A percentile compares a stretch with the other conserved stretches of the same genome.
These are phyloP conservation scores for Simalia tracyae DNA, from an alignment of 2,797 vertebrate species.

Conservation along the genomic window DNA sequence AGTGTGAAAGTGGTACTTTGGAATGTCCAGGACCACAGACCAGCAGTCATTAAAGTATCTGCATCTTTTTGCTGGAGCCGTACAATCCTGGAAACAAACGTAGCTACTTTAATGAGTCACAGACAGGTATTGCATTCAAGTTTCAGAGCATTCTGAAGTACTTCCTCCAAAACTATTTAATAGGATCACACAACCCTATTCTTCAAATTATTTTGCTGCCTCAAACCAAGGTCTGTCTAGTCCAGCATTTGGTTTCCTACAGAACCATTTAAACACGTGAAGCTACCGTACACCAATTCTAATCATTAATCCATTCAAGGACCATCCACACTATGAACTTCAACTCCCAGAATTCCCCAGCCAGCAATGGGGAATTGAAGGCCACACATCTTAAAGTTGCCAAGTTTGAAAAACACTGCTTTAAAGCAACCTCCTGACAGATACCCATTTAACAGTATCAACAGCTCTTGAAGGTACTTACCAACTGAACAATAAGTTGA, in stretches of 20 bases:
- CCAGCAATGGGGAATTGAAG: background rate
- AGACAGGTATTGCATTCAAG: background rate
- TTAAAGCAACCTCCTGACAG: background rate
- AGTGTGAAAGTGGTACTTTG: background rate
- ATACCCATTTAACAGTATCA: background rate
- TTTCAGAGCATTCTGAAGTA: background rate
- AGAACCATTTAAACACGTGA: background rate
- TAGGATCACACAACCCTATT: background rate
- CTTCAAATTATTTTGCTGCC: background rate
- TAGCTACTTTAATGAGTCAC: background rate
- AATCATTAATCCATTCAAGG: background rate
- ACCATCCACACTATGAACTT: background rate
- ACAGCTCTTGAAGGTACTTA: slow-evolving; percentile 67
- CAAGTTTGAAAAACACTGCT: background rate
- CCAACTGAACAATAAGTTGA: slow-evolving; percentile 85
- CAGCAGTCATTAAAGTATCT: background rate
- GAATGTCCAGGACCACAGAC: background rate
- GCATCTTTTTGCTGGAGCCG: background rate
- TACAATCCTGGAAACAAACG: background rate
- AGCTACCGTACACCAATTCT: background rate
- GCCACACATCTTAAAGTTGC: background rate
- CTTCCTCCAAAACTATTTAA: background rate
- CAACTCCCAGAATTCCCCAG: too few species aligned
- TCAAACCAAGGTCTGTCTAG: background rate
- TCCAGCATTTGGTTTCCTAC: background rate